phyloP scores from a whole-genome alignment of 1,140 invertebrate species.

The Hestina assimilis region DNA sequence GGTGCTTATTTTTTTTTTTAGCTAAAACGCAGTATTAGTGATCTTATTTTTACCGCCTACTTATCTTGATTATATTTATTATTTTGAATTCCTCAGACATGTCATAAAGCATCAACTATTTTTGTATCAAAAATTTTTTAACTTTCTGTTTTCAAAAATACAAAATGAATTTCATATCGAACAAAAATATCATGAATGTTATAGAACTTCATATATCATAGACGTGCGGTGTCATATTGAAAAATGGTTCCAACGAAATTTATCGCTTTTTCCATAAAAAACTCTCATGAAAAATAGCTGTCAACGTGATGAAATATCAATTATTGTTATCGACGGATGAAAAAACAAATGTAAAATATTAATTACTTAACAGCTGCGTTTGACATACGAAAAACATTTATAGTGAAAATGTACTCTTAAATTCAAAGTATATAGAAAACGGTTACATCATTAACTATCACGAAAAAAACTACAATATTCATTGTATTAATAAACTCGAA shows the following conservation, averaged over 20 bases:
- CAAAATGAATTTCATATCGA: background rate
- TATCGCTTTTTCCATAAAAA: slow-evolving; percentile 7
- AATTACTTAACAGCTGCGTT: background rate
- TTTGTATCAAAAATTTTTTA: background rate
- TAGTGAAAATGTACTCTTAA: too few species aligned
- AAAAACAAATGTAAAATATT: slow-evolving; percentile 3
- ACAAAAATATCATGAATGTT: slow-evolving; percentile 3
- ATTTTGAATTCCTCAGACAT: too few species aligned
- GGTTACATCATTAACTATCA: too few species aligned
- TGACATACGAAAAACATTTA: background rate
- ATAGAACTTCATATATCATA: slow-evolving; percentile 18
- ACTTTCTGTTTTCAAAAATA: background rate
- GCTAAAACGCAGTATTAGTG: background rate
- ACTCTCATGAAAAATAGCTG: slow-evolving; percentile 20
- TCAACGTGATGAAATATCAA: slow-evolving; percentile 19
- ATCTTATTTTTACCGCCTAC: too few species aligned
- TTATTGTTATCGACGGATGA: slow-evolving; percentile 14
- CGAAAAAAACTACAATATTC: too few species aligned
- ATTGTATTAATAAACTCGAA: too few species aligned
- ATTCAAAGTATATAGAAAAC: too few species aligned
- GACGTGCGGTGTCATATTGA: slow-evolving; percentile 18
- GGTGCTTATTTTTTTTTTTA: too few species aligned
- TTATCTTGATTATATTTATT: too few species aligned
- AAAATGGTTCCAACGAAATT: slow-evolving; percentile 19
- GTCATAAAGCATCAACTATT: too few species aligned